A percentile compares a stretch with the other conserved stretches of the same genome.
These are phyloP conservation scores for Alethe castanea DNA, from an alignment of 2,113 vertebrate genomes.

Conservation along the genomic window DNA sequence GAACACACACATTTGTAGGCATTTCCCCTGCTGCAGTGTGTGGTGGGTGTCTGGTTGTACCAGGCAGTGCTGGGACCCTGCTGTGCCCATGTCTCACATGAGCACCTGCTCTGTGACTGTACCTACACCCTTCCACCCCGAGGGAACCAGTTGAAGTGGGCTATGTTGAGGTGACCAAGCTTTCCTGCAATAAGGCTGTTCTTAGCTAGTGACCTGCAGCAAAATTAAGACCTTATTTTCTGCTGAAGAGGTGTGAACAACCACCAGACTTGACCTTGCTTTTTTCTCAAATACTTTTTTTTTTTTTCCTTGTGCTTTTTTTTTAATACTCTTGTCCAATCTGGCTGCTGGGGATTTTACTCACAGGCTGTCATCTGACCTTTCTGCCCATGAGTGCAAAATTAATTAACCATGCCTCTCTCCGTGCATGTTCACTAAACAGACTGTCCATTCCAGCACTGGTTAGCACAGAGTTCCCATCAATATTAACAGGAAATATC, in stretches of 20 bases:
- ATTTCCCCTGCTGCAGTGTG: neutral
- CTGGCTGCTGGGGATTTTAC: neutral
- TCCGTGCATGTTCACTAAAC: neutral
- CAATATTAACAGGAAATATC: neutral
- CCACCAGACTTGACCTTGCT: neutral
- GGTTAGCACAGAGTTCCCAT: neutral
- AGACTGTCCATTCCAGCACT: neutral
- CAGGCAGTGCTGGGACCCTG: neutral
- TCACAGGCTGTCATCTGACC: slow-evolving; percentile 4
- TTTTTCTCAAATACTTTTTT: neutral
- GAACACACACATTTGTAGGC: rapidly evolving
- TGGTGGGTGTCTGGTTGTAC: neutral
- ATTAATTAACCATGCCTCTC: slow-evolving; percentile 34
- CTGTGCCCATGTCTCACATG: neutral
- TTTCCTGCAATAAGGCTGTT: neutral
- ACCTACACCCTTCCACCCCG: neutral
- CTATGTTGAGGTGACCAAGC: neutral
- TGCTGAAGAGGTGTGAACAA: neutral
- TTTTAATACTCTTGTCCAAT: neutral
- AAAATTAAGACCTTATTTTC: neutral
- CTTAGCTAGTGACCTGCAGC: neutral
- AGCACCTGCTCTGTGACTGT: neutral
- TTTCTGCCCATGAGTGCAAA: neutral
- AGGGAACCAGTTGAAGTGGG: neutral
- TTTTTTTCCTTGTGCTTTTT: neutral